These are phyloP conservation scores for Carassius gibelio DNA, from an alignment of 2,113 vertebrate genomes.

Conservation along the genomic window DNA sequence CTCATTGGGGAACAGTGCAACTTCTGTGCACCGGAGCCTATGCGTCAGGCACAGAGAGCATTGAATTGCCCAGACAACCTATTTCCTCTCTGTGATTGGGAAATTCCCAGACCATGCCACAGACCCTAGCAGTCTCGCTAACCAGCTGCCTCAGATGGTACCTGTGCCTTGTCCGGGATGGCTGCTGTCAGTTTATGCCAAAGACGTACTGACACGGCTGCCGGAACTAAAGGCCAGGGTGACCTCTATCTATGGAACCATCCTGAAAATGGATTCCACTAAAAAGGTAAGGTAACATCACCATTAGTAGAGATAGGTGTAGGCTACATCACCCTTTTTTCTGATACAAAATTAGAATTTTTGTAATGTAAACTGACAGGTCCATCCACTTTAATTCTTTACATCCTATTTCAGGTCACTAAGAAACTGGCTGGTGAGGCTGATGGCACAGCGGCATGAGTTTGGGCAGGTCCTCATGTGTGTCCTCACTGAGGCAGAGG, in stretches of 20 bases:
- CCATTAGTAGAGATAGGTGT: no score
- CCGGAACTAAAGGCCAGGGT: background rate
- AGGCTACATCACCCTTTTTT: no score
- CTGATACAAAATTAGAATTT: background rate
- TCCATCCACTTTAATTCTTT: no score
- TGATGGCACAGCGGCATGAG: no score
- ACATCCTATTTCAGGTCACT: no score
- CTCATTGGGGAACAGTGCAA: slow-evolving; percentile 16
- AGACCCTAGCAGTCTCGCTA: no score
- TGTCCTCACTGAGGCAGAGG: no score
- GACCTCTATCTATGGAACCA: background rate
- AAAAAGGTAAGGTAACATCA: background rate
- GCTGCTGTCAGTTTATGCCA: background rate
- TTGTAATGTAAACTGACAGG: no score
- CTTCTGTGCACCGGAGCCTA: background rate
- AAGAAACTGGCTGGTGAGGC: no score
- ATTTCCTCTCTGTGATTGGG: background rate
- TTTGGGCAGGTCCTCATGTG: no score
- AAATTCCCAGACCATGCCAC: background rate
- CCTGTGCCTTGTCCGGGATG: no score
- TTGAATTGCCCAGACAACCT: background rate
- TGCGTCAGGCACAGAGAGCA: background rate
- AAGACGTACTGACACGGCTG: background rate
- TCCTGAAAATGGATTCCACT: background rate
- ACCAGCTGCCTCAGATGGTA: no score